Conservation (phyloP, 2,888 invertebrate species). For the Erebia aethiops region DNA sequence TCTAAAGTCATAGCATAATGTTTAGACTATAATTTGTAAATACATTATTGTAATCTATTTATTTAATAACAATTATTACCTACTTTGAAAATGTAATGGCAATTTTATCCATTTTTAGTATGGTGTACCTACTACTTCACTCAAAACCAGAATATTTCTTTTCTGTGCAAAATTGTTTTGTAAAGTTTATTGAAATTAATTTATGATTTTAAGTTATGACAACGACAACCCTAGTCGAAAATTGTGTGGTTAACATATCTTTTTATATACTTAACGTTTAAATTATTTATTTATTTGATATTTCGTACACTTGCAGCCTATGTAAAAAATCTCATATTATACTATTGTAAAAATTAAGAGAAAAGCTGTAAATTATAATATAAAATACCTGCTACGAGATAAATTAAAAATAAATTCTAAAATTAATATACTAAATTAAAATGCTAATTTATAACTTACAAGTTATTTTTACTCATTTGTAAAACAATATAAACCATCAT, state of each 20-base stretch:
- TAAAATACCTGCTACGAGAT: conserved; percentile 26
- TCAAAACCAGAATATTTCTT: too few species aligned
- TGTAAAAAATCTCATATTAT: conserved; percentile 24
- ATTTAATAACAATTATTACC: conserved; percentile 11
- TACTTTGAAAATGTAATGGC: not conserved
- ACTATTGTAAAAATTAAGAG: conserved; percentile 29
- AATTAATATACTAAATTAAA: not conserved
- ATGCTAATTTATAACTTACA: not conserved
- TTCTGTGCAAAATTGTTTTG: too few species aligned
- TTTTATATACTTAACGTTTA: too few species aligned
- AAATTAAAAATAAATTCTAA: conserved; percentile 3
- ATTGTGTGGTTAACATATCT: too few species aligned
- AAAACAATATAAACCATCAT: not conserved
- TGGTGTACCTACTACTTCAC: not conserved
- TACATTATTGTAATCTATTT: conserved; percentile 15
- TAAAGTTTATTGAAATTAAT: too few species aligned
- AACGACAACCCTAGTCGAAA: too few species aligned
- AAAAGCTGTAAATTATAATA: conserved; percentile 29
- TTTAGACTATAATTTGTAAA: conserved; percentile 17
- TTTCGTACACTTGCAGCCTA: conserved; percentile 26
- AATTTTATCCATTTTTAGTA: not conserved
- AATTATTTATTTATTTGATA: not conserved
- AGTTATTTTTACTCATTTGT: not conserved
- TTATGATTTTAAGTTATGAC: too few species aligned
- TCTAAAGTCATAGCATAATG: conserved; percentile 23